Base-by-base conservation (phyloP, 2,113 vertebrate species). In the Nesoenas mayeri region DNA sequence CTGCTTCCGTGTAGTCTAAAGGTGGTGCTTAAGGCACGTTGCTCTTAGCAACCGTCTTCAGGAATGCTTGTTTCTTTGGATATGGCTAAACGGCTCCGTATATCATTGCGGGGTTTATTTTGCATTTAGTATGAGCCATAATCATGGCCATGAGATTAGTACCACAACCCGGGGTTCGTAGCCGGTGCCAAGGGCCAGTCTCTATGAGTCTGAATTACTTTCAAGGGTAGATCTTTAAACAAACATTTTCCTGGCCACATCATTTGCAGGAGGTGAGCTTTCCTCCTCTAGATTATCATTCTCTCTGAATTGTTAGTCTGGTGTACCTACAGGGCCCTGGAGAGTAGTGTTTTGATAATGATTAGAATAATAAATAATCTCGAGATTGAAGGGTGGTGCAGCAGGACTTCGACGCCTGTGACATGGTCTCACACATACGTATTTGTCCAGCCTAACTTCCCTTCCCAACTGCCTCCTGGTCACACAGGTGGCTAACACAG, bases 31-130 rank as follows among this genome's bases (percentile, higher is more conserved):
- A 94, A 97, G 82, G 85, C 79, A 97, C 65, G 98, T 98, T 99
- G 98, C 98, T 98, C 97, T 93, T 99, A 98, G 98, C 98, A 99
- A 98, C 98, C 96, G 44, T 97, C 96, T 93, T 96, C 94, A 97
- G 96, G 95, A 98, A 98, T 97, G 96, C 96, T 90, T 96, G 74
- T 94, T 97, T 97, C 96, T 97, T 94, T 98, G 93, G 96, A 89
- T 78, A 84, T 75, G 88, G 91, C 93, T 91, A 95, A 94, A 93
- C 12, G 83, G 65, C 65, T 96, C 78, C 29, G 13, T 91, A 14
- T 85, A 92, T 95, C 82, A 93, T 24, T 74, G 82, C 65, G 54
- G 80, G 51, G 29, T 94, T 65, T 94, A 8, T 92, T 88, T 91
- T 81, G 64, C 88, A 9, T 67, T 87, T 75, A 51, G 42, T 74